phyloP scores from a whole-genome alignment of 2,113 vertebrate species.

The Prochilodus magdalenae region DNA sequence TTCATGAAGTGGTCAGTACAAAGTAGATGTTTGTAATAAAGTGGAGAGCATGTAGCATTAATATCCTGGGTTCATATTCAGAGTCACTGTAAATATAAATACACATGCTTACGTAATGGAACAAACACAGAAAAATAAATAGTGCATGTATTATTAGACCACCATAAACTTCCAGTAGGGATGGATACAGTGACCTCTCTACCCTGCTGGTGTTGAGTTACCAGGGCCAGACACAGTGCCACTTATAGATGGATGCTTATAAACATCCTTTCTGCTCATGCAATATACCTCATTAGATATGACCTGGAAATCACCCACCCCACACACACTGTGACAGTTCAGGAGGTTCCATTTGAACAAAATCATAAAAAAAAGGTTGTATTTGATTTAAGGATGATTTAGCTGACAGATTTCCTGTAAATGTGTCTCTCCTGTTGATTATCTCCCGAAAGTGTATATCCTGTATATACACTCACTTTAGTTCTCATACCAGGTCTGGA shows the following conservation, averaged over 20 bases:
- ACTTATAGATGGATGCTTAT: conserved; percentile 57
- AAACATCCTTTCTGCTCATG: neutral
- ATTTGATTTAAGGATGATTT: no score
- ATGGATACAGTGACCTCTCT: conserved; percentile 10
- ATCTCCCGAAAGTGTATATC: no score
- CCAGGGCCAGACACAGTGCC: conserved; percentile 45
- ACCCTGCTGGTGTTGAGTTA: conserved; percentile 42
- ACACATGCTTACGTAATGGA: conserved; percentile 17
- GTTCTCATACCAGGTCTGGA: no score
- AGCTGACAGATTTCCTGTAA: no score
- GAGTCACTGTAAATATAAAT: neutral
- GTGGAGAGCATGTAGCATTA: neutral
- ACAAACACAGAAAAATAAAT: conserved; percentile 25
- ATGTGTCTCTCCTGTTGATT: no score
- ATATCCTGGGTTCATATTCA: neutral
- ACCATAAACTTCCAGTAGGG: neutral
- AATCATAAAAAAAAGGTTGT: no score
- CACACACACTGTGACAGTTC: no score
- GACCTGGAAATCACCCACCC: conserved; percentile 11
- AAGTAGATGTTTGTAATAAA: neutral
- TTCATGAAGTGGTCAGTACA: neutral
- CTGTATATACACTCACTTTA: no score
- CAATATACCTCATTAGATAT: no score
- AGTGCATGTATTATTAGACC: conserved; percentile 21
- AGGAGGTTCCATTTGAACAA: no score